phyloP scores from a whole-genome alignment of 2,797 vertebrate genomes.

The Micromesistius poutassou region DNA sequence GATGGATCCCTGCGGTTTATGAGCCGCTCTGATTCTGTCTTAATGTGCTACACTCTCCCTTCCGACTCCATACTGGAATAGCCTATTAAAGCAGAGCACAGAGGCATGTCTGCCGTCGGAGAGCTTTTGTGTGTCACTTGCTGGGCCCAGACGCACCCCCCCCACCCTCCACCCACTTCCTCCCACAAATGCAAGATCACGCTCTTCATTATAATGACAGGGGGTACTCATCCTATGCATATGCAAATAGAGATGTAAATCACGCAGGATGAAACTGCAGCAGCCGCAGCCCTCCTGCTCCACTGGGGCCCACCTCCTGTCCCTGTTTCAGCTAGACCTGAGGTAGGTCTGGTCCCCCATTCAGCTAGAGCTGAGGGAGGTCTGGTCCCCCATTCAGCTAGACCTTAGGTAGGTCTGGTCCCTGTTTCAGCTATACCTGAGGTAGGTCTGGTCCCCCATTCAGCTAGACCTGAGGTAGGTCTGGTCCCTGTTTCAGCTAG shows the following conservation, averaged over 20 bases:
- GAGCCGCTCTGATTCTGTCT: conserved; percentile 58
- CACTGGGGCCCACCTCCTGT: not conserved
- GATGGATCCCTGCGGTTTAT: conserved; percentile 57
- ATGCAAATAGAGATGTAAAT: conserved; percentile 59
- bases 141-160: conserved; percentile 50
- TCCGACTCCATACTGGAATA: conserved; percentile 59
- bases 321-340: not conserved
- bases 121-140: conserved; percentile 52
- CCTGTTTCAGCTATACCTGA: no score
- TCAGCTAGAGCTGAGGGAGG: not conserved
- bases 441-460: no score
- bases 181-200: not conserved
- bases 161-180: conserved; percentile 14
- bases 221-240: conserved; percentile 55
- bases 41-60: conserved; percentile 61
- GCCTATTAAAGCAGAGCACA: conserved; percentile 69
- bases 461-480: no score
- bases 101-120: conserved; percentile 66
- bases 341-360: not conserved
- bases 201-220: conserved; percentile 63
- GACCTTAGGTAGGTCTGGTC: not conserved
- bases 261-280: conserved; percentile 25
- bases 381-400: not conserved
- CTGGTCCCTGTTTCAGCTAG: no score
- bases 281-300: not conserved